Evolutionary conservation across 1,140 invertebrate genomes (phyloP).

Genomic region (Papilio aristodemus): DNA sequence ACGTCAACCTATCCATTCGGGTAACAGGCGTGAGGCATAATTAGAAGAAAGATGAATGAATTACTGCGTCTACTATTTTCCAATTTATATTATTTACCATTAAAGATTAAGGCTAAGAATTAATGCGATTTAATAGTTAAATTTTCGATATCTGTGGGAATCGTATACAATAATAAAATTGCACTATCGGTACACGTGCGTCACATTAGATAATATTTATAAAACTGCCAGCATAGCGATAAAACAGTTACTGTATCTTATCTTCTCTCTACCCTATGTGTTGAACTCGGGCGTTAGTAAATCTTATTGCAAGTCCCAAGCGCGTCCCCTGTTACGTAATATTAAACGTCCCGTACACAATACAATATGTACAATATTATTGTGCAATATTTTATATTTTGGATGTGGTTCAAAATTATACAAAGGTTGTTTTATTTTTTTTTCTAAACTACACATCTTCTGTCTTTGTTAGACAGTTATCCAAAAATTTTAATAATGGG

Average conservation of each 20-base stretch:
- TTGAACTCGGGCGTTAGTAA: neutral
- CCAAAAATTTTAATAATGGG: too few relatives aligned
- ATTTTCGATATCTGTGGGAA: neutral
- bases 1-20: too few relatives aligned
- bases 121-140: neutral
- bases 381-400: too few relatives aligned
- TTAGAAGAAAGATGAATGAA: too few relatives aligned
- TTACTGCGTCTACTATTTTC: too few relatives aligned
- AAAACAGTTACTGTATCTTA: conserved; percentile 10
- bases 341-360: too few relatives aligned
- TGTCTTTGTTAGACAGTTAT: too few relatives aligned
- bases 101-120: neutral
- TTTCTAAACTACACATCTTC: too few relatives aligned
- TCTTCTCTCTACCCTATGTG: neutral
- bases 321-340: neutral
- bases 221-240: conserved; percentile 1
- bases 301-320: neutral
- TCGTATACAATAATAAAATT: conserved; percentile 4
- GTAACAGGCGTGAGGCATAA: too few relatives aligned
- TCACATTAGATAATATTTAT: conserved; percentile 18
- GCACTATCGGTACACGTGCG: neutral
- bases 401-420: too few relatives aligned
- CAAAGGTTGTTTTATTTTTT: too few relatives aligned
- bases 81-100: neutral
- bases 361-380: too few relatives aligned